Evolutionary conservation across 64 coral and sea anemone genomes (phyloP).

Genomic region (Pachyseris speciosa): DNA sequence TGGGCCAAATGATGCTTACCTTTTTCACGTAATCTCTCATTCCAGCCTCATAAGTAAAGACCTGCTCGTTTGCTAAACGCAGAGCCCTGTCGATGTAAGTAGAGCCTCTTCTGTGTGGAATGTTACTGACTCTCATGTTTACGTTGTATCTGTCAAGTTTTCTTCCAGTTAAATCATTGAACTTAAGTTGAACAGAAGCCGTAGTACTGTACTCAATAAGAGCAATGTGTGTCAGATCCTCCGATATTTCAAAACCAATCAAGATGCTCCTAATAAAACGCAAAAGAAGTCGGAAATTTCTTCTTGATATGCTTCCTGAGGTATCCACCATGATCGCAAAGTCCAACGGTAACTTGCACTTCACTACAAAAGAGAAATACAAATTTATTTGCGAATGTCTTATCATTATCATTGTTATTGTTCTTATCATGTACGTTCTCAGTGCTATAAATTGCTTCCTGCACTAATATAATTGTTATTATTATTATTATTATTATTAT

Average conservation of each 20-base stretch:
- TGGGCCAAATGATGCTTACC: neutral
- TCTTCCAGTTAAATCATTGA: slow-evolving; percentile 48
- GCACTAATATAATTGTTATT: no score
- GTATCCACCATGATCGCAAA: slow-evolving; percentile 70
- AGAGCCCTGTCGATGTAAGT: slow-evolving; percentile 77
- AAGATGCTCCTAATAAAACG: slow-evolving; percentile 47
- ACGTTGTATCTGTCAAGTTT: neutral
- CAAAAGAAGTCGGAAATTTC: neutral
- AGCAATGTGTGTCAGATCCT: slow-evolving; percentile 61
- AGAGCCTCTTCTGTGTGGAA: neutral
- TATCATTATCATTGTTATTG: no score
- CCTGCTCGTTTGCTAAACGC: neutral
- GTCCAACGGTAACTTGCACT: slow-evolving; percentile 45
- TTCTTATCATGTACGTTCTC: no score
- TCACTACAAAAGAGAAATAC: no score
- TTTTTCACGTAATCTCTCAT: slow-evolving; percentile 64
- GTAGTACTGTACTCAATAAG: slow-evolving; percentile 45
- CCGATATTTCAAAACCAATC: slow-evolving; percentile 42
- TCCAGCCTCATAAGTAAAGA: slow-evolving; percentile 56
- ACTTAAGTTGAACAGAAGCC: slow-evolving; percentile 31
- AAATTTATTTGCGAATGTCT: no score
- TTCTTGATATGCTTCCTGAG: slow-evolving; percentile 56
- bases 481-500: no score
- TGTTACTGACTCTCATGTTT: neutral
- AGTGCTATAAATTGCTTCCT: no score